Base-by-base conservation (phyloP, 1,140 invertebrate genomes). In the Anastatus disparis region DNA sequence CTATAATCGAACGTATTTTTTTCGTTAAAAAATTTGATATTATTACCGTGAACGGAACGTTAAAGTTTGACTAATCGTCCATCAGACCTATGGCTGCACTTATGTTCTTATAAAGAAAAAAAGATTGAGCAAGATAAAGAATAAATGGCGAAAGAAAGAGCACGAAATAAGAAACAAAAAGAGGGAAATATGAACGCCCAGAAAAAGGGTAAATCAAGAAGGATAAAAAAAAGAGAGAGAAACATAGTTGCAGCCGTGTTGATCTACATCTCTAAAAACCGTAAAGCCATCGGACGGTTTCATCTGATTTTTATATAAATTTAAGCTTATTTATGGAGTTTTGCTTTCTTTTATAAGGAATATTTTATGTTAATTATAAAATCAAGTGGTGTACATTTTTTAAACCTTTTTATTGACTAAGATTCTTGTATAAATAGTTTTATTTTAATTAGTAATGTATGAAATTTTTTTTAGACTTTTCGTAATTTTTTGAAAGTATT, bases 71-170 rank as follows among this genome's bases (percentile, higher is more conserved):
- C 72, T 77, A 77, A 76, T 77, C 75, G 73, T 56, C 73, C 72
- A 76, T 75, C 70, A 72, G 58, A 74, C 62, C 70, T 66, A 72
- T 75, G 74, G 70, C 72, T 74, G 70, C 76, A 77, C 74, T 77
- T 74, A 76, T 73, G 69, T 76, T 76, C 55, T 75, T 56, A 53
- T 76, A 74, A 75, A n/a, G n/a, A n/a, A n/a, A n/a, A 44, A 67
- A 74, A 75, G 76, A 77, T 77, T 73, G 53, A 38, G 71, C 70
- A 70, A 74, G 75, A 75, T 77, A 77, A 73, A 70, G 69, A n/a
- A 74, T 78, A 76, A 77, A 73, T 76, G 72, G 76, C 58, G 65
- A 35, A 46, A 50, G n/a, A 44, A 38, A 10, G 26, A 46, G 22
- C 7, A n/a, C 24, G 50, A 29, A 22, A 24, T 17, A 58, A 58